Percentiles rank a stretch among this genome's conserved stretches.
Evolutionary conservation across 1,140 invertebrate species (phyloP).

Genomic region (Glossosoma conforme): DNA sequence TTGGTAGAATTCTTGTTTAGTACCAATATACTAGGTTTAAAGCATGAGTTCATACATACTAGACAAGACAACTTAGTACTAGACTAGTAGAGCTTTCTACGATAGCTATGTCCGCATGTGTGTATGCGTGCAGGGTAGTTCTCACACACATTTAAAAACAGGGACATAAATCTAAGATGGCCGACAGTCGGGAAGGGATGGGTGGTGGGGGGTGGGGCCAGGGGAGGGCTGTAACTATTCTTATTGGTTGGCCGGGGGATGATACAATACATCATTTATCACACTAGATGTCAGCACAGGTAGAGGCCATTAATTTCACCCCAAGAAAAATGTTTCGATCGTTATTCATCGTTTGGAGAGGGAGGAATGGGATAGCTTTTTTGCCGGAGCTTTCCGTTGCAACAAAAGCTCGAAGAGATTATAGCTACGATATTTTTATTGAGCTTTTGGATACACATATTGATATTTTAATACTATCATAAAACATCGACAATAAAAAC

Average conservation of each 20-base stretch:
- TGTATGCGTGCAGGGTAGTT: conserved; percentile 4
- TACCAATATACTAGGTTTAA: too few species aligned
- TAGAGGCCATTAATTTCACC: conserved; percentile 24
- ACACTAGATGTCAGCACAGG: conserved; percentile 30
- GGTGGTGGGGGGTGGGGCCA: neutral
- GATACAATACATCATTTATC: conserved; percentile 33
- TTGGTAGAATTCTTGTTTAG: too few species aligned
- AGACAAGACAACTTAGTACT: too few species aligned
- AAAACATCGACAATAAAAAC: too few species aligned
- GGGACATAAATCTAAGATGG: conserved; percentile 33
- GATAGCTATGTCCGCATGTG: too few species aligned
- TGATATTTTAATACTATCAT: too few species aligned
- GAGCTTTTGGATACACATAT: too few species aligned
- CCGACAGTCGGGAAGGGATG: conserved; percentile 12
- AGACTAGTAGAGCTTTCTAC: too few species aligned
- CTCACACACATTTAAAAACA: conserved; percentile 23
- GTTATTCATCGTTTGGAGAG: conserved; percentile 1
- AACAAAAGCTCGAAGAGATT: too few species aligned
- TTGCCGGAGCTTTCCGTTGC: too few species aligned
- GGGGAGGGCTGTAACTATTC: conserved; percentile 20
- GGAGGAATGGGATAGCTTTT: neutral
- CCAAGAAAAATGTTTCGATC: conserved; percentile 20
- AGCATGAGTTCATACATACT: too few species aligned
- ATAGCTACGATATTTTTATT: too few species aligned
- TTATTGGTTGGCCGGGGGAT: conserved; percentile 30